A percentile compares a stretch with the other conserved stretches of the same genome.
Evolutionary conservation across 92 coral and sea anemone genomes (phyloP).

Genomic region (Porites evermanni): DNA sequence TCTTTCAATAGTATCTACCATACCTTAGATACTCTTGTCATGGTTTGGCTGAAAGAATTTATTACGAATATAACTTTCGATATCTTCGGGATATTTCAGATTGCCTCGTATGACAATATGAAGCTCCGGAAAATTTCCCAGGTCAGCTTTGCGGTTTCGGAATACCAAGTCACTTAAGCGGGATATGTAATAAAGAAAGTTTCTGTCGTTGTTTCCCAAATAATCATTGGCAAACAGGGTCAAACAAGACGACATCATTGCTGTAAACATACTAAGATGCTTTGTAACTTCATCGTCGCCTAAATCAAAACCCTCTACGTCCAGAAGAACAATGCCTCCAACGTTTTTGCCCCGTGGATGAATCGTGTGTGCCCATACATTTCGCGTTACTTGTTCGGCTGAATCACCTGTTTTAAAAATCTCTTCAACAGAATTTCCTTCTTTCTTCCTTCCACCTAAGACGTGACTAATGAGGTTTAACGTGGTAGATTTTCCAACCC

Average conservation of each 20-base stretch:
- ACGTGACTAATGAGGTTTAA: conserved; percentile 13
- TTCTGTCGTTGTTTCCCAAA: background rate
- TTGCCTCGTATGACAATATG: conserved; percentile 11
- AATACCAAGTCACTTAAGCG: conserved; percentile 12
- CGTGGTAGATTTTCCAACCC: conserved; percentile 30
- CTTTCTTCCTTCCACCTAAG: no score
- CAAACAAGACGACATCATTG: conserved; percentile 16
- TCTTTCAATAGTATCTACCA: background rate
- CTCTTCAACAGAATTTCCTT: conserved; percentile 6
- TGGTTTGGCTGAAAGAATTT: background rate
- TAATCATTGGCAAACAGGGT: background rate
- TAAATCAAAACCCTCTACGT: conserved; percentile 21
- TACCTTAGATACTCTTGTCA: background rate
- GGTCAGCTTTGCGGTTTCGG: background rate
- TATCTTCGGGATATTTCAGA: background rate
- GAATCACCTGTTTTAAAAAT: conserved; percentile 18
- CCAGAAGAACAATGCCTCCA: background rate
- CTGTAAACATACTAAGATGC: conserved; percentile 35
- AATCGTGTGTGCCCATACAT: conserved; percentile 18
- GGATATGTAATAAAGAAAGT: conserved; percentile 12
- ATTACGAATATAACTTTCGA: background rate
- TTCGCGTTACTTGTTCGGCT: conserved; percentile 1
- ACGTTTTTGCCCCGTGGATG: background rate
- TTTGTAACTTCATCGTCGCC: conserved; percentile 28
- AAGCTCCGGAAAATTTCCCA: conserved; percentile 15